Base-by-base conservation (phyloP, 2,797 vertebrate genomes). In the Tauraco hartlaubi region DNA sequence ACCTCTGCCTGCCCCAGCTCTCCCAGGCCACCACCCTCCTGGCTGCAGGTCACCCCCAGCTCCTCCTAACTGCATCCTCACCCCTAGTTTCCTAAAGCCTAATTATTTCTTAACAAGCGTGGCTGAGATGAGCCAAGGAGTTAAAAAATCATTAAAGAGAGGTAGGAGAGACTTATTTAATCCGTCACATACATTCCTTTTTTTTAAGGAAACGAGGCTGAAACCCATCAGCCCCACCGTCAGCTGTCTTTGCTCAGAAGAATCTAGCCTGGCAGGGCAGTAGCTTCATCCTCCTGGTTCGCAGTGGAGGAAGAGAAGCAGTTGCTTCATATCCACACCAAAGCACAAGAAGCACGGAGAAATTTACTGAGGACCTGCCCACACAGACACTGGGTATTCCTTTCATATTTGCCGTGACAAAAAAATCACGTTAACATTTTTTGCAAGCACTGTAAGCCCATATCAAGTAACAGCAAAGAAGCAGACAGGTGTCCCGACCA, bases 401-500 rank as follows among this genome's bases (percentile, higher is more conserved):
- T 92, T 94, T 83, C 87, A 52, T 84, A 91, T 85, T 85, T 90
- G 69, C 91, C 83, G 35, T 72, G 80, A 76, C 90, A 92, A 90
- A 95, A 82, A 92, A 85, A 22, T 64, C 69, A 54, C 9, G 46
- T 85, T 89, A 93, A 95, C 90, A 96, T 95, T 96, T 96, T 94
- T 94, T 95, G 69, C 37, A 66, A 93, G 94, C 52, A 3, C 54
- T 92, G 92, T 91, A 95, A 96, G 88, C 85, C 77, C 5, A 0
- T 95, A 92, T 96, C 92, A 87, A 96, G 92, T 94, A 92, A 94
- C 96, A 72, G 52, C 71, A 95, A 84, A 85, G 77, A 90, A 51
- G 72, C 77, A 95, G 90, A 96, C 93, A 96, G 95, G 95, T 96
- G 94, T 92, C 84, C 85, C 69, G 85, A 88, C 94, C 86, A 76